phyloP scores from a whole-genome alignment of 2,797 vertebrate genomes.

The Myripristis murdjan region DNA sequence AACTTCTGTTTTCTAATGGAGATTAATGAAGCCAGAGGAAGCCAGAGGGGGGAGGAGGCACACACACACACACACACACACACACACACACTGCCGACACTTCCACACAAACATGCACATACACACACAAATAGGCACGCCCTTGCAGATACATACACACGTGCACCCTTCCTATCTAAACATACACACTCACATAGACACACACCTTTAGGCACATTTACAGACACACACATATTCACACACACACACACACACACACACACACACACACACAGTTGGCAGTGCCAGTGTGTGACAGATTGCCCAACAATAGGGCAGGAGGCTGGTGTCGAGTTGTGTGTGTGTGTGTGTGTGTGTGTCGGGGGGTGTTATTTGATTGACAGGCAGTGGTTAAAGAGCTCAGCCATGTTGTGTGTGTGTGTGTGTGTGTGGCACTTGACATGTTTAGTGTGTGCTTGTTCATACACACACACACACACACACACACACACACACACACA shows the following conservation, averaged over 20 bases:
- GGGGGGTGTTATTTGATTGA: slow-evolving; percentile 37
- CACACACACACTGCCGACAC: slow-evolving; percentile 18
- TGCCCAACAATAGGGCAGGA: slow-evolving; percentile 55
- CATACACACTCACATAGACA: no score
- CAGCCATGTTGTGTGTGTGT: no score
- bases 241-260: neutral
- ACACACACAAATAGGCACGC: slow-evolving; percentile 11
- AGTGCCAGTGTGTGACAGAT: slow-evolving; percentile 67
- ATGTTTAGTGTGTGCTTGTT: no score
- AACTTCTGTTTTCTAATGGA: slow-evolving; percentile 89
- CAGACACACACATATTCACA: slow-evolving; percentile 12
- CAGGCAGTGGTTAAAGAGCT: neutral
- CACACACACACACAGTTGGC: slow-evolving; percentile 42
- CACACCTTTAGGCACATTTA: no score
- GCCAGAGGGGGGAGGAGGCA: slow-evolving; percentile 54
- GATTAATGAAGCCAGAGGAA: slow-evolving; percentile 84
- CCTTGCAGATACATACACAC: neutral
- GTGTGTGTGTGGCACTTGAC: no score
- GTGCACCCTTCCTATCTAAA: no score
- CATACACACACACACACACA: slow-evolving; percentile 7
- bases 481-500: no score
- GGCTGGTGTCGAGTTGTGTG: slow-evolving; percentile 9
- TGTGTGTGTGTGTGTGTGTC: neutral
- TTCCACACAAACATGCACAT: neutral
- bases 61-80: slow-evolving; percentile 42